Conservation (phyloP, 2,888 invertebrate genomes). For the Acanthosepion pharaonis region DNA sequence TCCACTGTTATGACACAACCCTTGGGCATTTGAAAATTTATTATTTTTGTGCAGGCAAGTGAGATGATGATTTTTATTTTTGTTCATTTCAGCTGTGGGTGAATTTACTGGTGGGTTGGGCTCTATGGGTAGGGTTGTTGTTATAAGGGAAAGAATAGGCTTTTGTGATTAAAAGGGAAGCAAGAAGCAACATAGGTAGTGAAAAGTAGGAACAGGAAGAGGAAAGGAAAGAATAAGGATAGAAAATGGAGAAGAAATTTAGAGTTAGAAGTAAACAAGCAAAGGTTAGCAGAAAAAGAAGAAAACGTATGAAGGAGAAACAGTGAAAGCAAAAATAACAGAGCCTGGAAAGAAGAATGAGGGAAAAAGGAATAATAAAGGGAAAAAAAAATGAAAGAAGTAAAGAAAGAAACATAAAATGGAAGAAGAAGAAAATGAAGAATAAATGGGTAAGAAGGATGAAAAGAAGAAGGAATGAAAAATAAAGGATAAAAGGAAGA, state of each 20-base stretch:
- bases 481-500: too few species aligned
- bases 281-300: background rate
- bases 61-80: background rate
- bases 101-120: too few species aligned
- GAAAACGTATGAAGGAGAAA: background rate
- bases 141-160: background rate
- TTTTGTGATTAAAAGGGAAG: background rate
- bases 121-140: background rate
- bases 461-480: background rate
- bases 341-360: background rate
- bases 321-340: background rate
- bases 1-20: background rate
- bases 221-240: too few species aligned
- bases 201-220: too few species aligned
- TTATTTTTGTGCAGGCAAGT: constrained; percentile 6
- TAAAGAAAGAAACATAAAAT: background rate
- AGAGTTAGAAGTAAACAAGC: too few species aligned
- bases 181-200: background rate
- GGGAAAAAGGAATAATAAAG: background rate
- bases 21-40: background rate
- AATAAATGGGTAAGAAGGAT: background rate
- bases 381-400: background rate
- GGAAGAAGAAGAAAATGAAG: background rate
- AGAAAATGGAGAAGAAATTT: too few species aligned
- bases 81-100: background rate